Base-by-base conservation (phyloP, 37 sponge, comb jelly and placozoan genomes). In the Haliclona indistincta region DNA sequence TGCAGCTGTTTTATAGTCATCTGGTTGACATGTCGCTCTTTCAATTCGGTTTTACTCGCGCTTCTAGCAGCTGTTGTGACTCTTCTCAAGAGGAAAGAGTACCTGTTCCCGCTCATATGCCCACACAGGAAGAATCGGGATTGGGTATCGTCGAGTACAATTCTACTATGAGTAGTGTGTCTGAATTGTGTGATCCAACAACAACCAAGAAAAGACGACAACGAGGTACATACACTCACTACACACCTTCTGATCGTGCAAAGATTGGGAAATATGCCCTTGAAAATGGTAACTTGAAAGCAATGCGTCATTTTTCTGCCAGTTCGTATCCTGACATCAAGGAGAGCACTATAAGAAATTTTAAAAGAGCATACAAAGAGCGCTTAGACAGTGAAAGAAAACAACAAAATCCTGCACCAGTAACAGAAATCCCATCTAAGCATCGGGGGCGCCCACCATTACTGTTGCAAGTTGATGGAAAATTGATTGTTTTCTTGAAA, bases 221-320 rank as follows among this genome's bases (percentile, higher is more conserved):
- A 63, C 68, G 63, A 79, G 71, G 80, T 34, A 68, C 15, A 58
- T 79, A 79, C 54, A 71, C 81, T 28, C n/a, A 41, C 5, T 81
- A 81, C 36, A 47, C 81, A 69, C 52, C 43, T 23, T 36, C 43
- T 20, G 71, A 63, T 6, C 64, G 84, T 54, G 73, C 79, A 1
- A 41, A 73, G 29, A 84, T 77, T 45, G 74, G 80, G 34, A 72
- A 52, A 35, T 85, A 85, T 73, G 86, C 79, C n/a, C 49, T 69
- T 42, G 86, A 85, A 38, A 78, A 85, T 78, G 86, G 86, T 35
- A 85, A 85, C 58, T 74, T 78, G 40, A 78, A 58, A 67, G 79
- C 86, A 37, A 55, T 79, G 67, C 34, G 28, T 3, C 69, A 85
- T 47, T 85, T 77, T 43, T 25, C 26, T n/a, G 19, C n/a, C 42